A percentile compares a stretch with the other conserved stretches of the same genome.
Conservation (phyloP, 1,140 invertebrate species). For the Drosophila takahashii region DNA sequence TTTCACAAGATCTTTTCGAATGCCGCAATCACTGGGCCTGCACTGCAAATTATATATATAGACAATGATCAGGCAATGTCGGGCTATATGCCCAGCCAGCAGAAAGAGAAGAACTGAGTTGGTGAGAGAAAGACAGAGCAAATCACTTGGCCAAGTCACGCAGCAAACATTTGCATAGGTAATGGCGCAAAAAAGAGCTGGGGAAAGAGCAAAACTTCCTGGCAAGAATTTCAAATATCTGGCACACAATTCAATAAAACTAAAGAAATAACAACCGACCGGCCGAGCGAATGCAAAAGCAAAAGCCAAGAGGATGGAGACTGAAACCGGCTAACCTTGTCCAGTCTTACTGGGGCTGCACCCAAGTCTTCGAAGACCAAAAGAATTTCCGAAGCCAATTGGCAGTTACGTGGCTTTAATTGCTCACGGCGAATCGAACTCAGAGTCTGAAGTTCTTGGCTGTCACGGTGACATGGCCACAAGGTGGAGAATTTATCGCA, state of each 20-base stretch:
- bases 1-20: constrained; percentile 55
- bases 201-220: constrained; percentile 54
- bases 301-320: constrained; percentile 21
- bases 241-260: constrained; percentile 78
- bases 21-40: constrained; percentile 49
- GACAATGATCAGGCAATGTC: constrained; percentile 52
- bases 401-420: constrained; percentile 73
- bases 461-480: constrained; percentile 57
- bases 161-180: constrained; percentile 67
- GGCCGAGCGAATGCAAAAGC: constrained; percentile 27
- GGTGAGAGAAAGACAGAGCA: constrained; percentile 15
- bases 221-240: constrained; percentile 77
- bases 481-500: constrained; percentile 46
- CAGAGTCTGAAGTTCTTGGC: constrained; percentile 27
- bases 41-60: constrained; percentile 59
- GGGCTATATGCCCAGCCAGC: constrained; percentile 31
- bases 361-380: constrained; percentile 61
- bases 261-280: constrained; percentile 19
- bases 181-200: constrained; percentile 46
- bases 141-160: constrained; percentile 58
- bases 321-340: constrained; percentile 76
- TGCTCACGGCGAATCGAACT: constrained; percentile 37
- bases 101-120: constrained; percentile 8
- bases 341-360: constrained; percentile 64
- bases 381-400: constrained; percentile 73